phyloP scores from a whole-genome alignment of 2,113 vertebrate genomes.

The Pangasianodon hypophthalmus region DNA sequence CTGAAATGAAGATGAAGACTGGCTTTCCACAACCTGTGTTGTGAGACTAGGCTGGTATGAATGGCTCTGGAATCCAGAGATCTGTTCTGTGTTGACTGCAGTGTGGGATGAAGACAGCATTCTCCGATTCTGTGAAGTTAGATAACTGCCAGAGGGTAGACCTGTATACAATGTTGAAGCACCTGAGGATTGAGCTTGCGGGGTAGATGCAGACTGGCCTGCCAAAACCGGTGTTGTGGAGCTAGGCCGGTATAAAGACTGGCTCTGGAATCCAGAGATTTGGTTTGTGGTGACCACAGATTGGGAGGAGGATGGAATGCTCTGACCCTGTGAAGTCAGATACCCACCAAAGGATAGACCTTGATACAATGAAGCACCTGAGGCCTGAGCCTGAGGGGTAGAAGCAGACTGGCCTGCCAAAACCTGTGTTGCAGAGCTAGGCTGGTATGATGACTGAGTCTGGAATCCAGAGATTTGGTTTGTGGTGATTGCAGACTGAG shows the following conservation, averaged over 20 bases:
- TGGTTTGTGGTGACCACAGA: background rate
- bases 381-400: background rate
- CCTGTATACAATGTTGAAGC: background rate
- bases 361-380: background rate
- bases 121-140: too few relatives aligned
- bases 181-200: background rate
- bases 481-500: too few relatives aligned
- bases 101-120: too few relatives aligned
- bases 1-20: background rate
- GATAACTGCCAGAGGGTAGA: background rate
- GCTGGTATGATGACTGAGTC: background rate
- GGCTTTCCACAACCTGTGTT: background rate
- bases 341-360: background rate
- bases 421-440: background rate
- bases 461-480: background rate
- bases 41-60: background rate
- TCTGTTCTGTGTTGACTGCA: fast-evolving
- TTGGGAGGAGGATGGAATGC: background rate
- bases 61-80: too few relatives aligned
- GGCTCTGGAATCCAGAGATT: background rate
- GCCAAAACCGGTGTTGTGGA: background rate
- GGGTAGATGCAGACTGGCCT: background rate
- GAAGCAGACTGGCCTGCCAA: background rate
- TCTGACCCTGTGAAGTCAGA: background rate
- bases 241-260: background rate